Base-by-base conservation (phyloP, 1,140 invertebrate genomes). In the Bombus difficillimus region DNA sequence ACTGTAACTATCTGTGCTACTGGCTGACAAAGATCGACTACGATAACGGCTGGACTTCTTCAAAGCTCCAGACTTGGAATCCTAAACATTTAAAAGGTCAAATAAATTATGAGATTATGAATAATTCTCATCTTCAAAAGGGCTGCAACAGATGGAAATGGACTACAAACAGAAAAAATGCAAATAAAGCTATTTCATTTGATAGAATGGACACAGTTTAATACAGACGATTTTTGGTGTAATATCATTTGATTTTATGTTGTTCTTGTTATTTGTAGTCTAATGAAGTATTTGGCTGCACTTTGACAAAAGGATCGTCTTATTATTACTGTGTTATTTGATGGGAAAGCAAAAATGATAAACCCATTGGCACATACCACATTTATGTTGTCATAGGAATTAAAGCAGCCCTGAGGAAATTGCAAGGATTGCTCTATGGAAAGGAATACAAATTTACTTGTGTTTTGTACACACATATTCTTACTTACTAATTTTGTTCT, bases 1-100 rank as follows among this genome's bases (percentile, higher is more conserved):
- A 94, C 98, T 98, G 95, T 98, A 98, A 47, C 98, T 98, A 94
- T 99, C 98, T 64, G 98, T 98, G 62, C 98, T 99, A 32, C 98
- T 98, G n/a, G 98, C 98, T 57, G 98, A 99, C 10, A 98, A 95
- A 0, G 98, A 98, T 68, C 98, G 96, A 94, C 98, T 98, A 71
- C 98, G 95, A 93, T 98, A 98, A 66, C 98, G 96, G 87, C 97
- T 97, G 25, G 98, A 97, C 92, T 98, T 98, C 95, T 98, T 98
- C 92, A 98, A 93, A 28, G 97, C 97, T 83, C 97, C 97, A 15
- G 97, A 97, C 94, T 97, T 97, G 5, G 96, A 92, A 85, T 97
- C 96, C 96, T 96, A 95, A 83, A 96, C 95, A 92, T 88, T 84
- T 37, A 34, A 88, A 78, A 80, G 6, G 25, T 69, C 68, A 64